Percentiles rank a stretch among this genome's conserved stretches.
Conservation (phyloP, 2,888 invertebrate species). For the Polyommatus iphigenia region DNA sequence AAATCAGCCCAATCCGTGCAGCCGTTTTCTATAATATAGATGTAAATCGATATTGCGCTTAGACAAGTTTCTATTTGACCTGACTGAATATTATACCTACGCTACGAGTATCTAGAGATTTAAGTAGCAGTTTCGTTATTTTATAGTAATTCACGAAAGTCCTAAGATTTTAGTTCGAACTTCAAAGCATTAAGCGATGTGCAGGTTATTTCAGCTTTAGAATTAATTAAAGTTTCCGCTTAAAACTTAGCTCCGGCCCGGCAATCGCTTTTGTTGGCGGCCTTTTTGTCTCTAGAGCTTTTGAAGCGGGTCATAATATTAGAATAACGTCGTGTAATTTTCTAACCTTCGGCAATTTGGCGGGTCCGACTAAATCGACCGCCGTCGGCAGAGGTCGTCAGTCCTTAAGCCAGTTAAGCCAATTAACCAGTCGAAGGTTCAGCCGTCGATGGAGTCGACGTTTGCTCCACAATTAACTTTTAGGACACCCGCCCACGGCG, state of each 20-base stretch:
- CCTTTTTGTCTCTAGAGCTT: not conserved
- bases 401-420: constrained; percentile 26
- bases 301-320: not conserved
- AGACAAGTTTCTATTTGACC: not conserved
- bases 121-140: not conserved
- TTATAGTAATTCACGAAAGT: not conserved
- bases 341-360: not conserved
- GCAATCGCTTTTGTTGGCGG: not conserved
- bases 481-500: not conserved
- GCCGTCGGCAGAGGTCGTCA: constrained; percentile 15
- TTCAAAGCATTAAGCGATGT: constrained; percentile 1
- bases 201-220: constrained; percentile 12
- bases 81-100: not conserved
- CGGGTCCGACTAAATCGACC: not conserved
- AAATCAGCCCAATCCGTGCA: too few relatives aligned
- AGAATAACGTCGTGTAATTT: not conserved
- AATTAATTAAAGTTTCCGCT: constrained; percentile 9
- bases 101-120: not conserved
- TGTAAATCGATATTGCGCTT: not conserved
- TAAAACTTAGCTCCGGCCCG: constrained; percentile 1
- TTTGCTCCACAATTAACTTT: constrained; percentile 12
- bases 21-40: too few relatives aligned
- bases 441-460: constrained; percentile 17
- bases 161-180: not conserved
- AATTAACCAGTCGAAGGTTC: constrained; percentile 24